These are phyloP conservation scores for Drosophila falleni DNA, from an alignment of 2,888 invertebrate species.

Conservation along the genomic window DNA sequence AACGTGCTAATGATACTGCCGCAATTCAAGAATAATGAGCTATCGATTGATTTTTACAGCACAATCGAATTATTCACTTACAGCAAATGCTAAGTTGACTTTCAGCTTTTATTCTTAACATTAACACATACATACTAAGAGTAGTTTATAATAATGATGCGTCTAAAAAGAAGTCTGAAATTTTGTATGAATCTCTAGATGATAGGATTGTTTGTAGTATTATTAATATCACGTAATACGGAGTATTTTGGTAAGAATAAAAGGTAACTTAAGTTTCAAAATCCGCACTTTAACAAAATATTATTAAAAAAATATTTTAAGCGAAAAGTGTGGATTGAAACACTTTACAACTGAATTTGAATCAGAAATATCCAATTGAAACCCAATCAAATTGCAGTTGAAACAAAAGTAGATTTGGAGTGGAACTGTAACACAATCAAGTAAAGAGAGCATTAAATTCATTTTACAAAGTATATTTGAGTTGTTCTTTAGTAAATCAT, in stretches of 20 bases:
- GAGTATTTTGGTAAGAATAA: too few species aligned
- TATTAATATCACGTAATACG: too few species aligned
- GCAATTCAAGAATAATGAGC: conserved; percentile 18
- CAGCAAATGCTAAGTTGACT: background rate
- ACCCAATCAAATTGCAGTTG: background rate
- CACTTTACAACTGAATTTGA: too few species aligned
- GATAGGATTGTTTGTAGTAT: too few species aligned
- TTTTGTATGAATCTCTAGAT: too few species aligned
- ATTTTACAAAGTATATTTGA: background rate
- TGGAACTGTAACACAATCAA: background rate
- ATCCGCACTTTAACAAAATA: too few species aligned
- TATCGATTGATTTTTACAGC: conserved; percentile 20
- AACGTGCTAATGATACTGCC: conserved; percentile 23
- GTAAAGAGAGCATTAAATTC: background rate
- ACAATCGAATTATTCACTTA: conserved; percentile 34
- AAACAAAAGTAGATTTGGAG: background rate
- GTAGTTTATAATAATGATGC: background rate
- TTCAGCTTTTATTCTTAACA: background rate
- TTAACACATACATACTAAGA: background rate
- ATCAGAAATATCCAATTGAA: background rate
- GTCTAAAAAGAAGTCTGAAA: background rate
- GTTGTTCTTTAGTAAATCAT: background rate
- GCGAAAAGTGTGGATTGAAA: too few species aligned
- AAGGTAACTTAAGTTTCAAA: background rate
- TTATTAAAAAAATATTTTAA: background rate